Conservation (phyloP, 2,888 invertebrate genomes). For the Cyclophora albipunctata region DNA sequence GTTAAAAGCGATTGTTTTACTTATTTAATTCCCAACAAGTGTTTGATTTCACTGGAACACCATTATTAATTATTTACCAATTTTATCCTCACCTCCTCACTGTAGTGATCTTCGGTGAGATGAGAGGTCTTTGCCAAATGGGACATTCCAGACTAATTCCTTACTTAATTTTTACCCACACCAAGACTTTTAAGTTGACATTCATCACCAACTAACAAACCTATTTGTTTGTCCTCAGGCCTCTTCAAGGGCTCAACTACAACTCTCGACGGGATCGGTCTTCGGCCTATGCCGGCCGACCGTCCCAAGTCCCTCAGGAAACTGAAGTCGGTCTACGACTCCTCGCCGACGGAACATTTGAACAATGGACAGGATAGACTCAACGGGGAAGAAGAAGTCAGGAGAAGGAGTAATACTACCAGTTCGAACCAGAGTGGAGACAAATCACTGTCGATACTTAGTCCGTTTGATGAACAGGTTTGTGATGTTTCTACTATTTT, state of each 20-base stretch:
- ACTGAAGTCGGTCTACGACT: slow-evolving; percentile 83
- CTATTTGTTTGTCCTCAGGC: slow-evolving; percentile 71
- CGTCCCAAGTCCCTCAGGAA: slow-evolving; percentile 84
- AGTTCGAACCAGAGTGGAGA: slow-evolving; percentile 64
- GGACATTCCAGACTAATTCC: too few relatives aligned
- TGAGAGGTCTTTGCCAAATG: too few relatives aligned
- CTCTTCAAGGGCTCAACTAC: slow-evolving; percentile 88
- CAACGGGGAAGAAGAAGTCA: slow-evolving; percentile 72
- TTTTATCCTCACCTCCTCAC: too few relatives aligned
- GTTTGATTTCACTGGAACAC: too few relatives aligned
- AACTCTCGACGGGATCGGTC: slow-evolving; percentile 77
- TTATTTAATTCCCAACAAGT: too few relatives aligned
- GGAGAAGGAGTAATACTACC: slow-evolving; percentile 59
- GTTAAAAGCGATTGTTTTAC: too few relatives aligned
- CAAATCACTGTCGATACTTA: slow-evolving; percentile 78
- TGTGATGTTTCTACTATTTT: slow-evolving; percentile 6
- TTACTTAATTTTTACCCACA: too few relatives aligned
- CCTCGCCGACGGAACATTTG: slow-evolving; percentile 49
- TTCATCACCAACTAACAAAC: too few relatives aligned
- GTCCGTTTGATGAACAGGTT: slow-evolving; percentile 89
- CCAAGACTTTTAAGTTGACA: too few relatives aligned
- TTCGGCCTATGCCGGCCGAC: slow-evolving; percentile 78
- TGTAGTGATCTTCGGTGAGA: too few relatives aligned
- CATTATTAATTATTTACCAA: too few relatives aligned
- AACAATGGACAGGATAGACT: slow-evolving; percentile 63